Evolutionary conservation across 2,797 vertebrate genomes (phyloP).

Genomic region (Microtus californicus): DNA sequence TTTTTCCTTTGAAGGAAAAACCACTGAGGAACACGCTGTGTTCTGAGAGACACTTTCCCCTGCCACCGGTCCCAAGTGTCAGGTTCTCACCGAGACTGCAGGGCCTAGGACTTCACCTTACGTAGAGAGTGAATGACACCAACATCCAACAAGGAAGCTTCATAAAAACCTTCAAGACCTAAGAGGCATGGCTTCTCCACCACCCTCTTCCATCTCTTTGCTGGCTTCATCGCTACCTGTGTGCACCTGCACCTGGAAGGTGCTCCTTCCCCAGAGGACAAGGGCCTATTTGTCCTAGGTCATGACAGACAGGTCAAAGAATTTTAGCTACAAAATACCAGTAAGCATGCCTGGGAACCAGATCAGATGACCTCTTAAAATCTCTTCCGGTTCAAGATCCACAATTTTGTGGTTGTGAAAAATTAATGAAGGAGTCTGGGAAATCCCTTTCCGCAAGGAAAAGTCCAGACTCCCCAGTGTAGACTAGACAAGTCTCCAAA

Average conservation of each 20-base stretch:
- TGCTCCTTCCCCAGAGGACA: conserved; percentile 16
- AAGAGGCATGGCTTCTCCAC: neutral
- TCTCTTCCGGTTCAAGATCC: conserved; percentile 53
- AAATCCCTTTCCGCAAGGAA: conserved; percentile 33
- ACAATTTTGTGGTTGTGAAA: conserved; percentile 7
- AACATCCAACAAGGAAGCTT: neutral
- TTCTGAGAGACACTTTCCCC: conserved; percentile 37
- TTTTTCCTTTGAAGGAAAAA: conserved; percentile 63
- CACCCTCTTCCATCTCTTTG: neutral
- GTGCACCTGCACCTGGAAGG: neutral
- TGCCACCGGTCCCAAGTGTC: conserved; percentile 40
- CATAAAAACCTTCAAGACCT: neutral
- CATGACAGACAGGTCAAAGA: conserved; percentile 38
- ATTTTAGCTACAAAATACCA: conserved; percentile 53
- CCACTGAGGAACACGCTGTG: neutral
- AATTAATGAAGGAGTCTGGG: conserved; percentile 8
- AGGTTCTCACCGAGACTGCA: neutral
- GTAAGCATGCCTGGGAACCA: conserved; percentile 14
- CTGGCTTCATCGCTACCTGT: neutral
- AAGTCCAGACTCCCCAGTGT: neutral
- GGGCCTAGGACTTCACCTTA: neutral
- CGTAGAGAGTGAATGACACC: neutral
- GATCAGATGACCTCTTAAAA: conserved; percentile 55
- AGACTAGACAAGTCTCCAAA: conserved; percentile 20
- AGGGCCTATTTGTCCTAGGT: conserved; percentile 28